Base-by-base conservation (phyloP, 2,888 invertebrate genomes). In the Lasioglossum calceatum region DNA sequence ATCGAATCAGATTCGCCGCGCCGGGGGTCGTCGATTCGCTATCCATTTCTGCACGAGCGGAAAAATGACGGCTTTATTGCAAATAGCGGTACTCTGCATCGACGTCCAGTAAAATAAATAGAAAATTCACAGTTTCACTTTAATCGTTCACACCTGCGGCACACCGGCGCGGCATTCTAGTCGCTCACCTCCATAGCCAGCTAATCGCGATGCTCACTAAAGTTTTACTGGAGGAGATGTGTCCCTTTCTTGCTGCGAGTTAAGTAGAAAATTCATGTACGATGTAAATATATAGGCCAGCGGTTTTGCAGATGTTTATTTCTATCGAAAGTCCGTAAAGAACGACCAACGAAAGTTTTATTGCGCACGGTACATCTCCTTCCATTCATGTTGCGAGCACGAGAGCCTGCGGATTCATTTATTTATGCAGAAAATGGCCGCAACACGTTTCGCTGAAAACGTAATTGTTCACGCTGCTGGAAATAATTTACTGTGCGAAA, bases 71-170 rank as follows among this genome's bases (percentile, higher is more conserved):
- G 42, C 3, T 50, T 81, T 47, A 23, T 64, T 42, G n/a, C 19
- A 50, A 27, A 39, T 47, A 73, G 50, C 10, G 10, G 14, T 27
- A 42, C 50, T 32, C 39, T 4, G 32, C 64, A 27, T n/a, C 47
- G 44, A 1, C 32, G 39, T 64, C 7, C 32, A 23, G 39, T 19
- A 54, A 81, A 44, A 50, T 50, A 73, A 81, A 73, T 50, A 81
- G 32, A 54, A 42, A 81, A 81, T 81, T 32, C 61, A 39, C 4
- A 73, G 64, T 64, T 81, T 82, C 73, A 36, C 82, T 82, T 73
- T 81, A 64, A 81, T 73, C 81, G 61, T 82, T 73, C 82, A 32
- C 82, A 81, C 82, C 73, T 81, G 82, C 32, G 32, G 27, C 42
- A 39, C 19, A 19, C 32, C 47, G 4, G 16, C 16, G 16, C 67